Conservation (phyloP, 1,140 invertebrate species). For the Ooceraea biroi region DNA sequence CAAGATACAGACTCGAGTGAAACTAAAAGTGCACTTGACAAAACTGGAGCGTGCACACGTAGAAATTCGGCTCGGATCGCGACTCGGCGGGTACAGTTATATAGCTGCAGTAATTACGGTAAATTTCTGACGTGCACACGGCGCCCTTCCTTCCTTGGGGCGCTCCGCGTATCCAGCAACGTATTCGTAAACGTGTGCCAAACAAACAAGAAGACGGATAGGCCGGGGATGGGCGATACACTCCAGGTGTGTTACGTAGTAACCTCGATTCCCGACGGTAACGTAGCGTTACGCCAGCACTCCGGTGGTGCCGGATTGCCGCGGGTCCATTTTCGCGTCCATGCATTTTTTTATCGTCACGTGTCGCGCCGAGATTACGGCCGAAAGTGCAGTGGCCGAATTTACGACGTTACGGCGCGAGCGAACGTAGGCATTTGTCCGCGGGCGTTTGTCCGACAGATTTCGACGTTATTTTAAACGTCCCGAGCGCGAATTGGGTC, state of each 20-base stretch:
- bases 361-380: not conserved
- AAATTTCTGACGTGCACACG: conserved; percentile 34
- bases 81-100: not conserved
- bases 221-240: conserved; percentile 15
- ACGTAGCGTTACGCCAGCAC: conserved; percentile 65
- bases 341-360: conserved; percentile 38
- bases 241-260: conserved; percentile 59
- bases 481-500: conserved; percentile 49
- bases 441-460: conserved; percentile 7
- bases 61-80: too few species aligned
- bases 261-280: conserved; percentile 66
- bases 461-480: conserved; percentile 52
- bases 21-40: too few species aligned
- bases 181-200: conserved; percentile 2
- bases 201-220: conserved; percentile 31
- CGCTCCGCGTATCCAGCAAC: not conserved
- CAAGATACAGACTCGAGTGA: too few species aligned
- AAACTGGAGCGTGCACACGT: too few species aligned
- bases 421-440: conserved; percentile 36
- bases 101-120: not conserved
- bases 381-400: conserved; percentile 30
- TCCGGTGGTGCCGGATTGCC: conserved; percentile 47
- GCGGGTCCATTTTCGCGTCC: conserved; percentile 28
- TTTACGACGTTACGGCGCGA: conserved; percentile 35
- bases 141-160: not conserved